Conservation (phyloP, 2,113 vertebrate species). For the Tretioscincus oriximinensis region DNA sequence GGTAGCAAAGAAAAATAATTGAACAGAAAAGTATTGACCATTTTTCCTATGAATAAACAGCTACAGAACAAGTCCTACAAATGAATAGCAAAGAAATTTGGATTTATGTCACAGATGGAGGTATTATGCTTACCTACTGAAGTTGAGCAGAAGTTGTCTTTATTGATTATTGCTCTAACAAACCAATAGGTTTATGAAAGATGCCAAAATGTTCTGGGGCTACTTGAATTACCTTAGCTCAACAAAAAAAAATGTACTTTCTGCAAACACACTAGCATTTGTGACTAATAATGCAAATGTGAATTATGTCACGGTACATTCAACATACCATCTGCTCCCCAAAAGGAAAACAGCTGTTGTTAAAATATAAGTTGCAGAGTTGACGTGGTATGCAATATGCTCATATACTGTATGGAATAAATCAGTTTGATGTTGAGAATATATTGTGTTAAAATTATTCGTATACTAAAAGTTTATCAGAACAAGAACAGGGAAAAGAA, state of each 20-base stretch:
- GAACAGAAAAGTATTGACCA: not conserved
- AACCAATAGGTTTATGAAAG: slow-evolving; percentile 25
- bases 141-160: not conserved
- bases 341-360: slow-evolving; percentile 66
- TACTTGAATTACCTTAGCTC: slow-evolving; percentile 49
- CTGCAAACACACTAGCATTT: slow-evolving; percentile 54
- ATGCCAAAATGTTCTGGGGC: slow-evolving; percentile 21
- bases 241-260: slow-evolving; percentile 42
- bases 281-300: slow-evolving; percentile 61
- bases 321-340: slow-evolving; percentile 63
- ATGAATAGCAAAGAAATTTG: not conserved
- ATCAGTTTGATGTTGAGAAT: slow-evolving; percentile 54
- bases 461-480: slow-evolving; percentile 21
- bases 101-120: not conserved
- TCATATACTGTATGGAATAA: slow-evolving; percentile 65
- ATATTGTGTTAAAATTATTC: slow-evolving; percentile 46
- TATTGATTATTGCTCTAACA: slow-evolving; percentile 11
- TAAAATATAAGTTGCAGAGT: slow-evolving; percentile 60
- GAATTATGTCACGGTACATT: slow-evolving; percentile 62
- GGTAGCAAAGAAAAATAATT: not conserved
- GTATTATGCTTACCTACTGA: not conserved
- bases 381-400: slow-evolving; percentile 57
- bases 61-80: not conserved
- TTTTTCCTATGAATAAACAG: slow-evolving; percentile 2
- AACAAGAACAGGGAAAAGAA: slow-evolving; percentile 14